These are phyloP conservation scores for Crioceris asparagi DNA, from an alignment of 2,888 invertebrate species.

Conservation along the genomic window DNA sequence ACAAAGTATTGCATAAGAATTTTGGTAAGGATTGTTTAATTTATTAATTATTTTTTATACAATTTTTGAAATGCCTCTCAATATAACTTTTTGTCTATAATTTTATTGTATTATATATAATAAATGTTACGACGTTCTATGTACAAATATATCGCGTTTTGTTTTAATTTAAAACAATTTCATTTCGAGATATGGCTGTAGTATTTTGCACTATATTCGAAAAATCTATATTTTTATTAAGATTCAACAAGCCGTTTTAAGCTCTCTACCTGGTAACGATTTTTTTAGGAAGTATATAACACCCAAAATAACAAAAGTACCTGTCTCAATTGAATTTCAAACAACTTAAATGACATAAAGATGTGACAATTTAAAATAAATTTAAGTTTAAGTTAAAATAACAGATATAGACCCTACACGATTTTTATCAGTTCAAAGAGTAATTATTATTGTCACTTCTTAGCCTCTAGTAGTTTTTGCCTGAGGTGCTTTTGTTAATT, in stretches of 20 bases:
- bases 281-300: conserved; percentile 6
- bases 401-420: no score
- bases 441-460: not conserved
- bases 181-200: conserved; percentile 20
- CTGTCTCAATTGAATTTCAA: no score
- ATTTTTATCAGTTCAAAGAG: no score
- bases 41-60: conserved; percentile 19
- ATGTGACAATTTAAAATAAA: no score
- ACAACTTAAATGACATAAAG: no score
- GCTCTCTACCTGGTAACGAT: conserved; percentile 19
- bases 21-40: no score
- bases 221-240: conserved; percentile 15
- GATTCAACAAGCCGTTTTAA: conserved; percentile 20
- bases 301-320: not conserved
- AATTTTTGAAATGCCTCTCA: conserved; percentile 3
- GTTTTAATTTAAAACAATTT: conserved; percentile 28
- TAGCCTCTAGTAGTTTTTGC: not conserved
- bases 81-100: conserved; percentile 13
- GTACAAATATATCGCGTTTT: conserved; percentile 20
- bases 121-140: conserved; percentile 18
- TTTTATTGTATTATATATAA: conserved; percentile 6
- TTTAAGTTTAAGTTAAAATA: no score
- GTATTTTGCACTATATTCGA: conserved; percentile 21
- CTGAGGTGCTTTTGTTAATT: conserved; percentile 3
- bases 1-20: no score